Evolutionary conservation across 2,888 invertebrate species (phyloP).

Genomic region (Onthophagus sagittarius): DNA sequence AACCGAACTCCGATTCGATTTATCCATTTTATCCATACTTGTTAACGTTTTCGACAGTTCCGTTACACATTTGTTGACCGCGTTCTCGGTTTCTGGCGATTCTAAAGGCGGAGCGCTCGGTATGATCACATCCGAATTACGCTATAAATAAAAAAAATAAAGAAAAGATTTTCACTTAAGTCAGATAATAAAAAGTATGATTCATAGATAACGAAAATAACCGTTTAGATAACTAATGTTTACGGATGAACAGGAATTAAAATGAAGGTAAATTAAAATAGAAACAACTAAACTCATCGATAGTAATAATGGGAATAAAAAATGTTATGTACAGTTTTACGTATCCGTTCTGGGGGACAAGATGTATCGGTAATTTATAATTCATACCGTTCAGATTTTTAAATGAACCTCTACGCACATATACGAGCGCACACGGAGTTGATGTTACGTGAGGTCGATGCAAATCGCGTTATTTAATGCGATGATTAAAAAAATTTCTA

Average conservation of each 20-base stretch:
- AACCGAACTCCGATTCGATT: slow-evolving; percentile 11
- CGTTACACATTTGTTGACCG: slow-evolving; percentile 66
- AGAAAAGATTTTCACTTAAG: background rate
- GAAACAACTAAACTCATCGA: background rate
- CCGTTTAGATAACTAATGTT: no score
- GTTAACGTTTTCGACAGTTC: slow-evolving; percentile 55
- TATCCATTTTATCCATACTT: slow-evolving; percentile 16
- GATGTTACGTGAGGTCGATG: no score
- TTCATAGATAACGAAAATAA: background rate
- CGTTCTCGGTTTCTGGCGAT: slow-evolving; percentile 37
- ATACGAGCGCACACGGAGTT: no score
- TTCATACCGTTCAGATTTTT: no score
- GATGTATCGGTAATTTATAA: no score
- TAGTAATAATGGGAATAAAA: background rate
- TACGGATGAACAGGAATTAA: no score
- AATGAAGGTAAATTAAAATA: background rate
- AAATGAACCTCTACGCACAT: no score
- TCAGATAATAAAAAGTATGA: background rate
- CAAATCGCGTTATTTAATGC: no score
- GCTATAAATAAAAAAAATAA: slow-evolving; percentile 10
- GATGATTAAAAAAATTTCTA: no score
- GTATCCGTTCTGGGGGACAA: no score
- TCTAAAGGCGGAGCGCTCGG: slow-evolving; percentile 34
- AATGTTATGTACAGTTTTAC: background rate
- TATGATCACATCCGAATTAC: slow-evolving; percentile 20